Evolutionary conservation across 2,888 invertebrate genomes (phyloP).

Genomic region (Dysmachus trigonus): DNA sequence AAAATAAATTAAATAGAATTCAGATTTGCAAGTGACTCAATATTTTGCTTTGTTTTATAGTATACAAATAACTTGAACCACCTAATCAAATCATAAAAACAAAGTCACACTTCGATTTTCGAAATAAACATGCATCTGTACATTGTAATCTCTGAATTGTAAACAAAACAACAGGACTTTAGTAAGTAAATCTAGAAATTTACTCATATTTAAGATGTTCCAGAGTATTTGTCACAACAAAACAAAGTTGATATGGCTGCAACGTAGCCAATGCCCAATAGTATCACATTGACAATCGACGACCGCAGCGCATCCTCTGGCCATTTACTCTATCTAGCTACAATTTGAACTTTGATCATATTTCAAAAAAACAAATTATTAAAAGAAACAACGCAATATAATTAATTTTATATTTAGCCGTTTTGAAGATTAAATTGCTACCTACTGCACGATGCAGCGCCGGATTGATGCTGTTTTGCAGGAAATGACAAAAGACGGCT

Average conservation of each 20-base stretch:
- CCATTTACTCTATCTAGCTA: not conserved
- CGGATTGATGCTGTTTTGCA: not conserved
- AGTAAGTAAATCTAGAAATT: not conserved
- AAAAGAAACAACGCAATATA: not conserved
- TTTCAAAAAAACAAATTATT: not conserved
- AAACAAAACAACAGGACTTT: not conserved
- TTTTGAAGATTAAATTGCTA: not conserved
- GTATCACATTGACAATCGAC: not conserved
- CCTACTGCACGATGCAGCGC: not conserved
- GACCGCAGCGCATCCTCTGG: not conserved
- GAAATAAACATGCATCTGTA: not conserved
- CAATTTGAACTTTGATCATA: not conserved
- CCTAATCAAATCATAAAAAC: not conserved
- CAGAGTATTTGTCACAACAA: not conserved
- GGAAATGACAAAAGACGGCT: not conserved
- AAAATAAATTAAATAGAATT: not conserved
- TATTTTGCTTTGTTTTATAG: not conserved
- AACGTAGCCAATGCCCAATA: not conserved
- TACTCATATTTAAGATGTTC: not conserved
- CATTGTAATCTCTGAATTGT: not conserved
- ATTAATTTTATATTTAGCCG: not conserved
- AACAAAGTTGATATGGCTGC: not conserved
- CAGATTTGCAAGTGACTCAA: not conserved
- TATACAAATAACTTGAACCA: not conserved
- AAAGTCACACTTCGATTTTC: not conserved